Percentiles rank a stretch among this genome's conserved stretches.
These are phyloP conservation scores for Drosophila jambulina DNA, from an alignment of 1,140 invertebrate genomes.

Conservation along the genomic window DNA sequence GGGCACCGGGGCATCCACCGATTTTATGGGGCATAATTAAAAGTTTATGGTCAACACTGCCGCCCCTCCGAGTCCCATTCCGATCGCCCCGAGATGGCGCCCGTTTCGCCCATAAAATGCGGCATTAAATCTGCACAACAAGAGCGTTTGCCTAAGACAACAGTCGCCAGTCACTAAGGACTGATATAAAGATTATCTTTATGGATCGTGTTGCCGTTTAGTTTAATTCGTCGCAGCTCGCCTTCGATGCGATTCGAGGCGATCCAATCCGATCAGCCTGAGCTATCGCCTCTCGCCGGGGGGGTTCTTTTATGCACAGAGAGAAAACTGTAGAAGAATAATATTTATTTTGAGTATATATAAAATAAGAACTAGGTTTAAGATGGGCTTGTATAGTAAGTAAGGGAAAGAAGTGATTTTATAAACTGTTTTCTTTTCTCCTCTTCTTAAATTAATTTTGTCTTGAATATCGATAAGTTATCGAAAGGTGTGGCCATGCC, in stretches of 20 bases:
- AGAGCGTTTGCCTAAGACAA: constrained; percentile 56
- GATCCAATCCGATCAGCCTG: constrained; percentile 13
- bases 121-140: constrained; percentile 56
- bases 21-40: constrained; percentile 61
- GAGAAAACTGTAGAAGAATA: background rate
- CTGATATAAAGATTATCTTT: constrained; percentile 52
- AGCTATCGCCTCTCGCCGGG: constrained; percentile 6
- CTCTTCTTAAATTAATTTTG: no score
- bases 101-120: constrained; percentile 46
- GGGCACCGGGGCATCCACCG: constrained; percentile 12
- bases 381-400: background rate
- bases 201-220: constrained; percentile 59
- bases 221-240: constrained; percentile 37
- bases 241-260: constrained; percentile 6
- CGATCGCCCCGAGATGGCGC: constrained; percentile 31
- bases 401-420: background rate
- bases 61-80: background rate
- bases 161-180: constrained; percentile 25
- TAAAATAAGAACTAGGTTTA: background rate
- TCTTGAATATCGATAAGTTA: background rate
- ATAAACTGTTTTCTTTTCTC: no score
- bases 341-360: background rate
- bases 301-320: constrained; percentile 5
- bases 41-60: constrained; percentile 59
- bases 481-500: background rate